Evolutionary conservation across 2,113 vertebrate species (phyloP).

Genomic region (Neogobius melanostomus): DNA sequence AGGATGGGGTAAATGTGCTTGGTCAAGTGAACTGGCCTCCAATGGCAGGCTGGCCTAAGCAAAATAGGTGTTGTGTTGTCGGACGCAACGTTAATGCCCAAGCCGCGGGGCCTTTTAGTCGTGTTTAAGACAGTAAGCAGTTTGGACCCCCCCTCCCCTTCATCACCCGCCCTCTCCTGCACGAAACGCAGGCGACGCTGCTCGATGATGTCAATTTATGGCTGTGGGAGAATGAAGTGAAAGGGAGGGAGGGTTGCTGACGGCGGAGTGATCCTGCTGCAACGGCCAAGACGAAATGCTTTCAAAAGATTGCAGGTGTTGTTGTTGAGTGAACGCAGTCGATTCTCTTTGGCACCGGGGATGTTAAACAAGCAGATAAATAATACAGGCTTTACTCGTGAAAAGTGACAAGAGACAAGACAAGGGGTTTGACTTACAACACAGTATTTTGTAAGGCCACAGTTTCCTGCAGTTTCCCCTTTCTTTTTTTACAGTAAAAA

Average conservation of each 20-base stretch:
- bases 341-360: too few relatives aligned
- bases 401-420: too few relatives aligned
- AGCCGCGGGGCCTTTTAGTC: slow-evolving; percentile 27
- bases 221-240: background rate
- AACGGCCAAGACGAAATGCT: slow-evolving; percentile 16
- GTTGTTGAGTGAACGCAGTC: too few relatives aligned
- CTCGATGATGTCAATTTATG: slow-evolving; percentile 22
- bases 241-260: slow-evolving; percentile 8
- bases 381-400: too few relatives aligned
- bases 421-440: too few relatives aligned
- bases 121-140: slow-evolving; percentile 23
- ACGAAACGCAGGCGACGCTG: slow-evolving; percentile 17
- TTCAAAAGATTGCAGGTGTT: background rate
- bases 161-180: background rate
- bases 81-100: slow-evolving; percentile 23
- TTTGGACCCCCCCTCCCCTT: slow-evolving; percentile 21
- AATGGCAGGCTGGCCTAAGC: slow-evolving; percentile 69
- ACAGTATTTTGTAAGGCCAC: too few relatives aligned
- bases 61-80: slow-evolving; percentile 66
- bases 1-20: slow-evolving; percentile 75
- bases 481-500: background rate
- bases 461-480: background rate
- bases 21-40: slow-evolving; percentile 74
- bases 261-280: slow-evolving; percentile 1
- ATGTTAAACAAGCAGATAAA: too few relatives aligned